Base-by-base conservation (phyloP, 2,888 invertebrate species). In the Cheilosia variabilis region DNA sequence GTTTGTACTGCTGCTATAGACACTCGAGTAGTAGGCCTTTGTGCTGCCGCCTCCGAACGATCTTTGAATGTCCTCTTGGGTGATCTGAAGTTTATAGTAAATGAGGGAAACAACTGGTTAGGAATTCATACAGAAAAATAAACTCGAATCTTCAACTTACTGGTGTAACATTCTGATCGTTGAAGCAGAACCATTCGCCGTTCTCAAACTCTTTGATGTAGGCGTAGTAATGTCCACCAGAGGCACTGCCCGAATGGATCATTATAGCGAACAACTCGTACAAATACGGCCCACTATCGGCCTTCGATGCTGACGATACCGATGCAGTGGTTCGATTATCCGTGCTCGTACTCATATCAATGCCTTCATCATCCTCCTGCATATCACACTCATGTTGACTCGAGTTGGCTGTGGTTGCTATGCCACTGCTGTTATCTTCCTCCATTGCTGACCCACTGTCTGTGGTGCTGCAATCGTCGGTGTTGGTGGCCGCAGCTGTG, bases 201-300 rank as follows among this genome's bases (percentile, higher is more conserved):
- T 93, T 95, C 81, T 94, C 93, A 88, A 96, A 95, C 89, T 96
- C 96, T 93, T 97, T 97, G 81, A 98, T 97, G 90, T 97, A 97
- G 1, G 97, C 97, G 91, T 96, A 98, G 91, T 98, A 98, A 92
- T 98, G 98, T 1, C 98, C 98, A 27, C 97, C 97, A 19, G 96
- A 95, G 0, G 97, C 97, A 91, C 96, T 97, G 13, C 98, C 98
- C 27, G 97, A 96, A 92, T 98, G 98, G 76, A 98, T 96, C 97
- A 98, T 97, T 87, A 98, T 97, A 19, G 97, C 96, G 91, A 97
- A 98, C 43, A 98, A 92, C 91, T 98, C 97, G 91, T 98, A 98
- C 57, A 95, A 92, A 91, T 95, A 96, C 0, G 96, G 96, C 2
- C 96, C 96, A 71, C 92, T 91, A 72, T 92, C 92, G 73, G 89